A percentile compares a stretch with the other conserved stretches of the same genome.
phyloP scores from a whole-genome alignment of 2,888 invertebrate species.

The Lasius fuliginosus region DNA sequence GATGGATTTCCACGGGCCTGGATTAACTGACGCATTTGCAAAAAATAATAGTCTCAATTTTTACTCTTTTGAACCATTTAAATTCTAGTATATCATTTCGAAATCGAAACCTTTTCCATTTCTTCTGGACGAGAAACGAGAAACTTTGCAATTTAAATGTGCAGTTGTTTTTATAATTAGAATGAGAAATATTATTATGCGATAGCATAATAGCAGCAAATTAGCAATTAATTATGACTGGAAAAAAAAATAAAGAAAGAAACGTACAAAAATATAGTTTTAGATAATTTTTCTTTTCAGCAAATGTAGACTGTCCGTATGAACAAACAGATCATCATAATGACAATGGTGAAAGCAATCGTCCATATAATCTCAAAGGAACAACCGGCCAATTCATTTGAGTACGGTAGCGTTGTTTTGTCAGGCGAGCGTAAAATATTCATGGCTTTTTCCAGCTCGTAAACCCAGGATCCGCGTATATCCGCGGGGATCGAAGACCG shows the following conservation, averaged over 20 bases:
- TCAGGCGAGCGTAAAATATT: constrained; percentile 53
- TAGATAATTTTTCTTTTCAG: not conserved
- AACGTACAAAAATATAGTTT: not conserved
- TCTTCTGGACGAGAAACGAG: not conserved
- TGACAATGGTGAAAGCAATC: not conserved
- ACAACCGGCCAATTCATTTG: constrained; percentile 22
- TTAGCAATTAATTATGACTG: not conserved
- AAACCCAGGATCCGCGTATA: constrained; percentile 39
- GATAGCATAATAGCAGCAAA: not conserved
- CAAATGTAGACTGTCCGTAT: too few species aligned
- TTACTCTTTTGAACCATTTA: not conserved
- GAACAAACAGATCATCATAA: not conserved
- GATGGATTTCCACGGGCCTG: not conserved
- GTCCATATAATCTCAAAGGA: constrained; percentile 22
- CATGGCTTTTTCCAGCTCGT: constrained; percentile 60
- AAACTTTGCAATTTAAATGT: not conserved
- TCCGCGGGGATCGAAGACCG: constrained; percentile 35
- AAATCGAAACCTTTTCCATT: not conserved
- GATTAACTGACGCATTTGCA: not conserved
- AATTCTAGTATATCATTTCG: not conserved
- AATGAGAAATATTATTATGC: not conserved
- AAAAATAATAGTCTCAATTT: not conserved
- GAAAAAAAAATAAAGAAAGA: not conserved
- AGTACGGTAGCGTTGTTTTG: constrained; percentile 29
- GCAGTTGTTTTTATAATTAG: not conserved